Percentiles rank a stretch among this genome's conserved stretches.
These are phyloP conservation scores for Manduca sexta DNA, from an alignment of 1,140 invertebrate genomes.

Conservation along the genomic window DNA sequence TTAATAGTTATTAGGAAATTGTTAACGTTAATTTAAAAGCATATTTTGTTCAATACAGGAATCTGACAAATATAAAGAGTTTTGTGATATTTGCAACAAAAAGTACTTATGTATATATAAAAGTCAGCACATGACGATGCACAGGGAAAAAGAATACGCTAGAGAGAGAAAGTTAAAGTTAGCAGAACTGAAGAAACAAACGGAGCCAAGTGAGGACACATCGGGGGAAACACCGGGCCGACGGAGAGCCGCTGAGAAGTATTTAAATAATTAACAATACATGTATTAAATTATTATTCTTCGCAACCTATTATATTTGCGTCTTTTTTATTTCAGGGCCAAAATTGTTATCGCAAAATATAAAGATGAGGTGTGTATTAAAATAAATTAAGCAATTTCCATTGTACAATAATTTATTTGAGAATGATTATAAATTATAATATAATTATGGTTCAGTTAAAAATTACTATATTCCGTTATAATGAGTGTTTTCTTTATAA, in stretches of 20 bases:
- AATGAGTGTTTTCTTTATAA: too few relatives aligned
- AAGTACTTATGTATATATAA: conserved; percentile 76
- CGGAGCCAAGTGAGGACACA: neutral
- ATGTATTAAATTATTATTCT: too few relatives aligned
- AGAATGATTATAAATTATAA: too few relatives aligned
- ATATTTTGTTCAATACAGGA: conserved; percentile 56
- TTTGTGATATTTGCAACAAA: conserved; percentile 73
- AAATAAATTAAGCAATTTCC: too few relatives aligned
- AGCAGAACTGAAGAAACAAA: conserved; percentile 20
- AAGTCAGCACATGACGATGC: conserved; percentile 63
- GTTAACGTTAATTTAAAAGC: too few relatives aligned
- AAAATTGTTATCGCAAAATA: conserved; percentile 41
- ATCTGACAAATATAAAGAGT: conserved; percentile 61
- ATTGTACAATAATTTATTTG: too few relatives aligned
- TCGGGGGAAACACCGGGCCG: conserved; percentile 21
- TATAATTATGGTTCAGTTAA: too few relatives aligned
- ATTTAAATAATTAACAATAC: conserved; percentile 17
- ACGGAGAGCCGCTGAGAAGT: conserved; percentile 75
- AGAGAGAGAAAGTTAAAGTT: conserved; percentile 19
- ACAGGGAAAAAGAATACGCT: conserved; percentile 45
- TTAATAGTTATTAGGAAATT: too few relatives aligned
- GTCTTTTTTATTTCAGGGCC: conserved; percentile 37
- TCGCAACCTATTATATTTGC: neutral
- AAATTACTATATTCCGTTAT: too few relatives aligned
- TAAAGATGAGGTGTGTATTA: conserved; percentile 13